Conservation (phyloP, 2,113 vertebrate species). For the Platysternon megacephalum region DNA sequence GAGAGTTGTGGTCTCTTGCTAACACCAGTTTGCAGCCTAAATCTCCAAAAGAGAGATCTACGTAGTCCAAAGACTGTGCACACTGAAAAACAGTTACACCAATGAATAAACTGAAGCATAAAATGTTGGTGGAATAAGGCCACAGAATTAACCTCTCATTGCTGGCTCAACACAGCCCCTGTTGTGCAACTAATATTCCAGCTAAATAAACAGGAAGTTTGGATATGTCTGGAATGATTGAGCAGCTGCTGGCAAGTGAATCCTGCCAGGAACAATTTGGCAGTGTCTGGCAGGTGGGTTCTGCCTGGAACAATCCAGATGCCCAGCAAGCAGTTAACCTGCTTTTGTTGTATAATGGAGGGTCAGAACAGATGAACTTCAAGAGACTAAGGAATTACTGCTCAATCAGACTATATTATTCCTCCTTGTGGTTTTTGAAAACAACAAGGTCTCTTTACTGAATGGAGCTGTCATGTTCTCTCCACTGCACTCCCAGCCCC, state of each 20-base stretch:
- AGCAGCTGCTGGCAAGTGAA: not conserved
- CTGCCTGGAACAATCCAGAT: not conserved
- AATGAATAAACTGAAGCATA: slow-evolving; percentile 48
- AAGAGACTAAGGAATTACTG: not conserved
- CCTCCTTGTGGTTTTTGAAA: not conserved
- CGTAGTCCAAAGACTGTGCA: not conserved
- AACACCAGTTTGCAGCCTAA: not conserved
- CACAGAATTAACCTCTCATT: slow-evolving; percentile 19
- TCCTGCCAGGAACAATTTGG: not conserved
- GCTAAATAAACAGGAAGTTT: slow-evolving; percentile 15
- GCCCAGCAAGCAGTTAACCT: not conserved
- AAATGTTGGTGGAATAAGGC: not conserved
- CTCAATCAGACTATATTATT: not conserved
- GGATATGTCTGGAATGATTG: not conserved
- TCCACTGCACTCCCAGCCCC: not conserved
- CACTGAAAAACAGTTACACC: not conserved
- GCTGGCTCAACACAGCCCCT: slow-evolving; percentile 12
- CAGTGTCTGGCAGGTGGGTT: not conserved
- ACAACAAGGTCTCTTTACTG: not conserved
- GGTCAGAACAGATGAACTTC: not conserved
- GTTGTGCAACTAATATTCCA: slow-evolving; percentile 5
- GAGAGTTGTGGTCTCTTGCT: not conserved
- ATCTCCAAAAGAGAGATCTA: slow-evolving; percentile 36
- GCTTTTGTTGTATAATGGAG: rapidly evolving
- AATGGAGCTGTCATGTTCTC: not conserved